Conservation (phyloP, 30 jellyfish, hydroid and myxozoan species). For the Aurelia coerulea region DNA sequence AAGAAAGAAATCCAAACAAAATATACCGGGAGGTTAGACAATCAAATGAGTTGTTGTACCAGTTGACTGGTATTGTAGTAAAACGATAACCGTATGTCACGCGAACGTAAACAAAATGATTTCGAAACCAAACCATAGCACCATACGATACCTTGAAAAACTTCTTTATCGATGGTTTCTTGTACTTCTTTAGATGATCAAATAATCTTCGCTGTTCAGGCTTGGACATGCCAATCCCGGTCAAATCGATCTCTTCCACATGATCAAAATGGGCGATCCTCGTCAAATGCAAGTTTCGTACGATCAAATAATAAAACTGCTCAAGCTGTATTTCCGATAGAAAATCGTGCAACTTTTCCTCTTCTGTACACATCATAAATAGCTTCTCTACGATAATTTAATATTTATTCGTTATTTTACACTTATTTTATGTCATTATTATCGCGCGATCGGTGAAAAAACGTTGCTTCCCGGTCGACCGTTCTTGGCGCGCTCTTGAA, state of each 20-base stretch:
- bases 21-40: too few species aligned
- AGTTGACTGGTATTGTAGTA: too few species aligned
- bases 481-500: constrained; percentile 10
- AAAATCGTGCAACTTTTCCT: constrained; percentile 71
- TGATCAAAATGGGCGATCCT: constrained; percentile 86
- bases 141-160: constrained; percentile 47
- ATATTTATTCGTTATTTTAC: background rate
- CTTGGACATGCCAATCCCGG: constrained; percentile 89
- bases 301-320: constrained; percentile 68
- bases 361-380: constrained; percentile 62
- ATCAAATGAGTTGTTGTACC: too few species aligned
- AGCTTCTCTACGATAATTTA: background rate
- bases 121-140: background rate
- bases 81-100: background rate
- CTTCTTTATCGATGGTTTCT: constrained; percentile 48
- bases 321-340: constrained; percentile 83
- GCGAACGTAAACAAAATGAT: background rate
- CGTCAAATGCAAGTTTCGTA: constrained; percentile 77
- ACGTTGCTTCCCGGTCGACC: background rate
- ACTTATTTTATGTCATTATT: background rate
- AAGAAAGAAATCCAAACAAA: too few species aligned
- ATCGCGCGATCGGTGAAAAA: background rate
- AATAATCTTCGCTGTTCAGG: constrained; percentile 92
- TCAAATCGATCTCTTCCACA: constrained; percentile 84
- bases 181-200: constrained; percentile 73